phyloP scores from a whole-genome alignment of 2,113 vertebrate genomes.

The Loxodonta africana region DNA sequence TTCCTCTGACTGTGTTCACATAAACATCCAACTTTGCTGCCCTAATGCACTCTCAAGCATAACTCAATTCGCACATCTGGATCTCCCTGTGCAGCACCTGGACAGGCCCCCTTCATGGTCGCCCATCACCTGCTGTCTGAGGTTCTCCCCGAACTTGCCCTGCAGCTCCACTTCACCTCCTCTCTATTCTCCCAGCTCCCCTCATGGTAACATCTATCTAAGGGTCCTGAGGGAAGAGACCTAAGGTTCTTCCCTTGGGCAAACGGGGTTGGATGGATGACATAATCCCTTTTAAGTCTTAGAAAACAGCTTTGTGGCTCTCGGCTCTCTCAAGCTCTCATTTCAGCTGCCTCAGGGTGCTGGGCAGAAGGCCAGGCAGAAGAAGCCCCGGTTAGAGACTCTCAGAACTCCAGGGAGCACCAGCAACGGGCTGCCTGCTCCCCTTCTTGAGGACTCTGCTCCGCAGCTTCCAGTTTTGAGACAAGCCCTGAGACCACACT shows the following conservation, averaged over 20 bases:
- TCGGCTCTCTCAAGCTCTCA: slow-evolving; percentile 70
- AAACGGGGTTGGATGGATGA: slow-evolving; percentile 69
- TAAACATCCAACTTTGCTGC: slow-evolving; percentile 4
- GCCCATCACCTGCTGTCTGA: neutral
- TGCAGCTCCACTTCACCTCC: neutral
- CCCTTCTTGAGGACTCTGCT: neutral
- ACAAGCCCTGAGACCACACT: too few species aligned
- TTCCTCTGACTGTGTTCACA: slow-evolving; percentile 50
- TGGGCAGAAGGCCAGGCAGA: slow-evolving; percentile 59
- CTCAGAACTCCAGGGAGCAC: neutral
- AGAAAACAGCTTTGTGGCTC: slow-evolving; percentile 72
- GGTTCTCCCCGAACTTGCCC: too few species aligned
- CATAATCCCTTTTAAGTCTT: slow-evolving; percentile 68
- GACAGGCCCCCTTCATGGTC: neutral
- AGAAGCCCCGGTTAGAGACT: neutral
- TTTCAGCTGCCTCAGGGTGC: slow-evolving; percentile 71
- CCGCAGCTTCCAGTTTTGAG: neutral
- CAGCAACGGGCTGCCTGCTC: neutral
- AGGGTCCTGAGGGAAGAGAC: slow-evolving; percentile 59
- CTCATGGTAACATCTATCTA: neutral
- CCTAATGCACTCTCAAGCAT: neutral
- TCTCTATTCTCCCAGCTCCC: neutral
- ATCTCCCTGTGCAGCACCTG: neutral
- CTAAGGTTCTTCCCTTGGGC: slow-evolving; percentile 42
- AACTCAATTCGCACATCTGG: neutral